A percentile compares a stretch with the other conserved stretches of the same genome.
phyloP scores from a whole-genome alignment of 2,113 vertebrate genomes.

The Menidia beryllina region DNA sequence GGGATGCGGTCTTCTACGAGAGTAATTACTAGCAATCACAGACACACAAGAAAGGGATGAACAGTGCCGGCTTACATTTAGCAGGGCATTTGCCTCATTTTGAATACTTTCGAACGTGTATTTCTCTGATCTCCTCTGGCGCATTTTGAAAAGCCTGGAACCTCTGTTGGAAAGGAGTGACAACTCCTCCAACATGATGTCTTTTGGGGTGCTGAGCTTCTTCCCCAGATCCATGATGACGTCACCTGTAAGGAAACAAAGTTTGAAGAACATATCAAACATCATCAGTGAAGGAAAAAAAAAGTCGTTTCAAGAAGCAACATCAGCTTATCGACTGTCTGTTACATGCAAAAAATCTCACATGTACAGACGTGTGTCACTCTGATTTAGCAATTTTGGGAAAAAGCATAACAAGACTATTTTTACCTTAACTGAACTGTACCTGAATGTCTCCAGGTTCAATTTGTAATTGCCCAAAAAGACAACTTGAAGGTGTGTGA shows the following conservation, averaged over 20 bases:
- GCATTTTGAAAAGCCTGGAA: slow-evolving; percentile 95
- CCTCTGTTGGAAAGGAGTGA: slow-evolving; percentile 93
- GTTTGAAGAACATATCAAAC: background rate
- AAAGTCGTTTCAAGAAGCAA: background rate
- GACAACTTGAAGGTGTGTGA: background rate
- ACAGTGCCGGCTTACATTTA: slow-evolving; percentile 82
- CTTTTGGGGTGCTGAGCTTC: slow-evolving; percentile 93
- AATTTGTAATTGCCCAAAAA: too few species aligned
- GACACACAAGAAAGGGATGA: background rate
- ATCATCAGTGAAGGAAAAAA: background rate
- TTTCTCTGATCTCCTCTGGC: slow-evolving; percentile 96
- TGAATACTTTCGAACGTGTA: slow-evolving; percentile 98
- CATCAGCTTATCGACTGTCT: background rate
- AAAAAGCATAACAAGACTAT: too few species aligned
- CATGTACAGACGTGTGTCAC: background rate
- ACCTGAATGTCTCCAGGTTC: too few species aligned
- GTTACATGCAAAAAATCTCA: background rate
- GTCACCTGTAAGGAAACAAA: slow-evolving; percentile 77
- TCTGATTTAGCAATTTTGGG: too few species aligned
- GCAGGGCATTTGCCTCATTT: slow-evolving; percentile 87
- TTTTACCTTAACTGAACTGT: too few species aligned
- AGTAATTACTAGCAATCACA: background rate
- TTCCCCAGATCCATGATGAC: slow-evolving; percentile 90
- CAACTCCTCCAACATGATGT: slow-evolving; percentile 98
- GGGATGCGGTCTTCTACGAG: background rate